Percentiles rank a stretch among this genome's conserved stretches.
Evolutionary conservation across 2,888 invertebrate species (phyloP).

Genomic region (Ptilodon capucinus): DNA sequence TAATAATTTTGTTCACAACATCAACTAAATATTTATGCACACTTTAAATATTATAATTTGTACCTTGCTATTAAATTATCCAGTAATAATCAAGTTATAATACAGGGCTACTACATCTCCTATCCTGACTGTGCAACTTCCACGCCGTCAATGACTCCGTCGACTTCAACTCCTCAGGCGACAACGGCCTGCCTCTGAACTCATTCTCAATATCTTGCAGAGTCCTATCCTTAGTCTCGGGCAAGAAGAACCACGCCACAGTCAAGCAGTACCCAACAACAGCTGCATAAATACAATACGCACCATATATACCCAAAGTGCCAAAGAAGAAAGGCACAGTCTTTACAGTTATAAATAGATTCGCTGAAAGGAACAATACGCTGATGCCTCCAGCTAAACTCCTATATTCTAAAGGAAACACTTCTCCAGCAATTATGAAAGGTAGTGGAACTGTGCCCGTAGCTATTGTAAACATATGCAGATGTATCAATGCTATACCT

Average conservation of each 20-base stretch:
- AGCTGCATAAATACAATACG: constrained; percentile 52
- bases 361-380: constrained; percentile 51
- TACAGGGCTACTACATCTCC: constrained; percentile 47
- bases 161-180: constrained; percentile 49
- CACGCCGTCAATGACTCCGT: constrained; percentile 48
- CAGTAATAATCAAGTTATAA: constrained; percentile 11
- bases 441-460: constrained; percentile 84
- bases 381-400: constrained; percentile 79
- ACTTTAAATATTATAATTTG: neutral
- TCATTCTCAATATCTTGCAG: constrained; percentile 65
- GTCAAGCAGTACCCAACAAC: constrained; percentile 53
- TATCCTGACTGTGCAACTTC: constrained; percentile 40
- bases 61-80: neutral
- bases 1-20: too few relatives aligned
- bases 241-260: constrained; percentile 51
- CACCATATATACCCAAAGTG: constrained; percentile 50
- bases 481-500: constrained; percentile 48
- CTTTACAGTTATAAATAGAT: constrained; percentile 56
- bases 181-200: constrained; percentile 51
- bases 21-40: too few relatives aligned
- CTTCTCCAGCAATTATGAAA: constrained; percentile 86
- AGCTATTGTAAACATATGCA: constrained; percentile 78
- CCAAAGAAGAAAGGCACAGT: constrained; percentile 52
- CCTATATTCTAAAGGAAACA: constrained; percentile 83
- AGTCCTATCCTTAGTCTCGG: constrained; percentile 64